phyloP scores from a whole-genome alignment of 2,113 vertebrate genomes.

The Condylura cristata region DNA sequence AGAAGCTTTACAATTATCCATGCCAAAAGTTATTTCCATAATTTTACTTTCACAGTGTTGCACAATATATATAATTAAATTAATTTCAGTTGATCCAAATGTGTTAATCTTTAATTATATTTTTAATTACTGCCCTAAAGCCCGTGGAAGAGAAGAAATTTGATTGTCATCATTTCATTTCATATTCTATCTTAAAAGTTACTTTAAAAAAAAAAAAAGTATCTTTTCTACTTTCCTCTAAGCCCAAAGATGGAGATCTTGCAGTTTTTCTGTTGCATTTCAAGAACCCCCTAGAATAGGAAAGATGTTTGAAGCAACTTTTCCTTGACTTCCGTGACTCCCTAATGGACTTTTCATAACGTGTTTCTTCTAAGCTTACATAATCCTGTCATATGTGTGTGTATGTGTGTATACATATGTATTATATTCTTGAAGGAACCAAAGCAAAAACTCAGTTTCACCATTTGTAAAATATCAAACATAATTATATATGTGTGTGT shows the following conservation, averaged over 20 bases:
- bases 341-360: not conserved
- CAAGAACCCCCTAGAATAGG: not conserved
- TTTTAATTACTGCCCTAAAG: not conserved
- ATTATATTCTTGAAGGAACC: too few species aligned
- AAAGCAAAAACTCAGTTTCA: too few species aligned
- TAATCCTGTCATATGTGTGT: too few species aligned
- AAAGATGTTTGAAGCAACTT: not conserved
- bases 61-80: not conserved
- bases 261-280: not conserved
- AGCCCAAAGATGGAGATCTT: not conserved
- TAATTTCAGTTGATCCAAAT: conserved; percentile 8
- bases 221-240: not conserved
- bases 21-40: not conserved
- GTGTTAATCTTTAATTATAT: not conserved
- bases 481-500: too few species aligned
- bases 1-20: not conserved
- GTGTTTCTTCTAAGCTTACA: not conserved
- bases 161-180: not conserved
- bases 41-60: conserved; percentile 45
- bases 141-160: not conserved
- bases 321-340: not conserved
- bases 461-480: too few species aligned
- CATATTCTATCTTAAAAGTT: conserved; percentile 30
- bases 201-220: not conserved
- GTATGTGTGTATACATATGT: too few species aligned